These are phyloP conservation scores for Tillus elongatus DNA, from an alignment of 2,888 invertebrate species.

Conservation along the genomic window DNA sequence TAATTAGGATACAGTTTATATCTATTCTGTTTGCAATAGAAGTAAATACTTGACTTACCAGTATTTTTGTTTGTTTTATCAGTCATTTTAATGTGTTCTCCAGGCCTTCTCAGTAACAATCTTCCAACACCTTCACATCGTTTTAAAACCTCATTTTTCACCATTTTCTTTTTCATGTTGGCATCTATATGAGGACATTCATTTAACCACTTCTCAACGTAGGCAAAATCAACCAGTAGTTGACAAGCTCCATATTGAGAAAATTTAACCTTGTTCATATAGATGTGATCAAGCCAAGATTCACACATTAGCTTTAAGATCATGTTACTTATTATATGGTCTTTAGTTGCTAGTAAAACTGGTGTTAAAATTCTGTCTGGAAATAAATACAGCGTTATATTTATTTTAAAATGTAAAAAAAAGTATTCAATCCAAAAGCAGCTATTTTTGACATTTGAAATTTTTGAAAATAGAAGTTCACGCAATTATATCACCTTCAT, in stretches of 20 bases:
- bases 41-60: too few species aligned
- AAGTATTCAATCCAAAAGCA: background rate
- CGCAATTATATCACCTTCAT: too few species aligned
- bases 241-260: slow-evolving; percentile 71
- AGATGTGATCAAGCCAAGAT: slow-evolving; percentile 81
- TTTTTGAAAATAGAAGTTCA: too few species aligned
- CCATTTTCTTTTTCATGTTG: slow-evolving; percentile 47
- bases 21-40: too few species aligned
- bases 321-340: slow-evolving; percentile 65
- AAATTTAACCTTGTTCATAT: slow-evolving; percentile 72
- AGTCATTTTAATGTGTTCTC: slow-evolving; percentile 71
- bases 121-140: slow-evolving; percentile 81
- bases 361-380: slow-evolving; percentile 67
- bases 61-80: too few species aligned
- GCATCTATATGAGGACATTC: slow-evolving; percentile 50
- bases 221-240: slow-evolving; percentile 71
- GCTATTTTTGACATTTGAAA: too few species aligned
- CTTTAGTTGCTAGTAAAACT: slow-evolving; percentile 65
- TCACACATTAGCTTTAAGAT: slow-evolving; percentile 75
- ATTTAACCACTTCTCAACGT: slow-evolving; percentile 67
- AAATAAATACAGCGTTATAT: slow-evolving; percentile 25
- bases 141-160: slow-evolving; percentile 56
- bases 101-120: slow-evolving; percentile 68
- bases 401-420: slow-evolving; percentile 6
- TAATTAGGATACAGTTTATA: too few species aligned